Conservation (phyloP, 2,113 vertebrate genomes). For the Phoxinus phoxinus region DNA sequence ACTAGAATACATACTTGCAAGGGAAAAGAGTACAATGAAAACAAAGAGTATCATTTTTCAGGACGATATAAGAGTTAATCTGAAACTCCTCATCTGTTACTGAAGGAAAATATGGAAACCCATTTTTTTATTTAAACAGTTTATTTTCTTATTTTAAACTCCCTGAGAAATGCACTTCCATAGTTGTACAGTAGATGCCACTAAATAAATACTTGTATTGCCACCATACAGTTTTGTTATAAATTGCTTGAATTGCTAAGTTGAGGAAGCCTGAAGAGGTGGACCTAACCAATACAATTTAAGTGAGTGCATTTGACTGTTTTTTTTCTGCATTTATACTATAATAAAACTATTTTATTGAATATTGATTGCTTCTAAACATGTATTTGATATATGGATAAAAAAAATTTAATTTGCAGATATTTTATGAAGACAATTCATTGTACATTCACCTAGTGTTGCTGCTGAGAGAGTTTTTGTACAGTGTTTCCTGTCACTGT, state of each 20-base stretch:
- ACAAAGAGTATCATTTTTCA: neutral
- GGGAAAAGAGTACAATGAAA: neutral
- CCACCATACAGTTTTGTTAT: neutral
- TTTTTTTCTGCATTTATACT: neutral
- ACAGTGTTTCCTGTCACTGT: no score
- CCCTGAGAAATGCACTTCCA: no score
- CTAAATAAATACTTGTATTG: no score
- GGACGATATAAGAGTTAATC: neutral
- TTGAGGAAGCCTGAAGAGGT: neutral
- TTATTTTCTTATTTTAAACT: no score
- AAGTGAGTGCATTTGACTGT: neutral
- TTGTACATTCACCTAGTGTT: neutral
- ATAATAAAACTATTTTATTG: neutral
- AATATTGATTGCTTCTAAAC: neutral
- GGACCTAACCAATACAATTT: neutral
- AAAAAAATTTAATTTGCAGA: neutral
- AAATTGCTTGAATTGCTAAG: neutral
- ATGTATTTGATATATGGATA: neutral
- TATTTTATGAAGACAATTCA: neutral
- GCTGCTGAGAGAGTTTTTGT: neutral
- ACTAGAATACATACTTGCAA: neutral
- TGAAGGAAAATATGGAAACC: neutral
- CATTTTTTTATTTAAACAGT: neutral
- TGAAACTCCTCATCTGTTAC: neutral
- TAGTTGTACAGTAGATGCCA: no score